Evolutionary conservation across 2,888 invertebrate species (phyloP), one percentile per base, ranked within the genome.

Genomic region (Prosopocoilus inquinatus): DNA sequence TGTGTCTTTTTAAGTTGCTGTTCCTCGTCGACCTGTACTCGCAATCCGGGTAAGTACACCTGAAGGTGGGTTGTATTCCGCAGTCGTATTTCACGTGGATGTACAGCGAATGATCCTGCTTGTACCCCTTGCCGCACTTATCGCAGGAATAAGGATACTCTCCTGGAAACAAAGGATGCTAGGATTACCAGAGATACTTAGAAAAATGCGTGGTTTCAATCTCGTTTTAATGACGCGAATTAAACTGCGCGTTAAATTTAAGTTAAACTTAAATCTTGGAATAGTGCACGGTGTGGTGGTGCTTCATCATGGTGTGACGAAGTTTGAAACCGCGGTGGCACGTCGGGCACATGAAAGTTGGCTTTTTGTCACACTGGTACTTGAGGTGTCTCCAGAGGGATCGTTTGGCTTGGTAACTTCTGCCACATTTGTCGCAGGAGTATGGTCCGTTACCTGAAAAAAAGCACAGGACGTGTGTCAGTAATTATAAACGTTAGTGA

Each of bases 71-170:
- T 15, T 60, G 56, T 53, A 67, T 68, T n/a, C 69, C 70, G 47
- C 70, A 70, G 35, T 64, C 67, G 43, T 61, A 62, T 49, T 55
- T 53, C 20, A 63, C 34, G 50, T 70, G 69, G 16, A 62, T 62
- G 32, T 54, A 56, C 36, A 69, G 50, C 9, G 65, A 55, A 28
- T 55, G 50, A 3, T 38, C 11, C 36, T 55, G 43, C 11, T 36
- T 50, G 69, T 84, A 84, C 33, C 78, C 78, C 47, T 82, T 78
- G 64, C 77, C 78, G 33, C 56, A 57, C 9, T 12, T 13, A 36
- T 20, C 43, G 44, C 56, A 57, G 15, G 9, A 11, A 20, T 9
- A 46, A 32, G 20, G 20, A 28, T 28, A 28, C 20, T 3, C 20
- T 7, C 20, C 20, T 28, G 20, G 20, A 28, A 28, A 28, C 1